Evolutionary conservation across 2,113 vertebrate genomes (phyloP), one percentile per base, ranked within the genome.

Genomic region (Porphyrio hochstetteri): DNA sequence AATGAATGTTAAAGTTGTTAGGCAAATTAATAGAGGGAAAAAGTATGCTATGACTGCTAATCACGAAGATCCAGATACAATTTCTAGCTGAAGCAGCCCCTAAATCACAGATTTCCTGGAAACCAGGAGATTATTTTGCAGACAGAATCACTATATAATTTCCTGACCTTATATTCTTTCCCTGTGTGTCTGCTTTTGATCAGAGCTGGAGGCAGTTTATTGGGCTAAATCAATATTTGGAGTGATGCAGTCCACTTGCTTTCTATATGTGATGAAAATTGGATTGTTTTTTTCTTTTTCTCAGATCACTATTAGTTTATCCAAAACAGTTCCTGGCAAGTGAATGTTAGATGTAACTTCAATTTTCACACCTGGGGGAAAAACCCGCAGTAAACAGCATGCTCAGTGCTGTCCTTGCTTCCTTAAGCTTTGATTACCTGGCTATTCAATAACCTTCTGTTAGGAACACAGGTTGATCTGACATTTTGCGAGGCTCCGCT

Each of bases 21-120:
- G 20, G 53, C 24, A 92, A 84, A 92, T 60, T 33, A 67, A 53
- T 9, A 44, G 28, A 70, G 65, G 65, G 16, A 55, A 77, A 69
- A 63, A 3, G 5, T 48, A 3, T n/a, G 2, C 28, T 2, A 7
- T 9, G 53, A 52, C 38, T 84, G 23, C 67, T 86, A 72, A 61
- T 72, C 65, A 44, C 18, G n/a, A 76, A 68, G 81, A 46, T 78
- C 27, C 64, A 88, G 68, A 15, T 84, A 63, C 3, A 33, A 9
- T 84, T 91, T 84, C 23, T 48, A 46, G 25, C 24, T 61, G 83
- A 84, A 91, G 48, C 53, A 31, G 38, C 35, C 40, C 35, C 16
- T 84, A 82, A 81, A 82, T 92, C 48, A 82, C 52, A 57, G 60
- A 82, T 91, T 91, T 93, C 61, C 60, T 86, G 91, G 89, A 82